Evolutionary conservation across 2,113 vertebrate species (phyloP).

Genomic region (Sisor rabdophorus): DNA sequence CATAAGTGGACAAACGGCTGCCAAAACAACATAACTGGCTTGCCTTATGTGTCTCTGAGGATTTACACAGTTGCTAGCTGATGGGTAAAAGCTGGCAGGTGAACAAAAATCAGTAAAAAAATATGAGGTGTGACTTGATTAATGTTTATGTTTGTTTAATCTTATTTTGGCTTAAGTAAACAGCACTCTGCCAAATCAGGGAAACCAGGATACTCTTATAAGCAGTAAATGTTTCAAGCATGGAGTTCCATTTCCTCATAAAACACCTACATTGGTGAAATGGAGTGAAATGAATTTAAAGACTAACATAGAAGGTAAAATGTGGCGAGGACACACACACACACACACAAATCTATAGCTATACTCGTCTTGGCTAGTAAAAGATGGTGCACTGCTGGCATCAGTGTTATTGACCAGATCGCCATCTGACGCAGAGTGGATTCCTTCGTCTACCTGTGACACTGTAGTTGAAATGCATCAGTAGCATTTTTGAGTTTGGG

Average conservation of each 20-base stretch:
- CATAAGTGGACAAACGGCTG: not conserved
- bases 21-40: not conserved
- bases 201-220: not conserved
- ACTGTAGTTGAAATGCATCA: conserved; percentile 77
- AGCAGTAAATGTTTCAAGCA: not conserved
- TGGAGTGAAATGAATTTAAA: conserved; percentile 10
- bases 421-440: conserved; percentile 82
- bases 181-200: not conserved
- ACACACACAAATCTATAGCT: conserved; percentile 57
- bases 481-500: conserved; percentile 51
- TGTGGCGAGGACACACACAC: conserved; percentile 39
- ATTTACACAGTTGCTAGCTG: not conserved
- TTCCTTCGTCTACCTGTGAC: conserved; percentile 88
- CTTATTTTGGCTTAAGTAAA: not conserved
- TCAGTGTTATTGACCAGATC: conserved; percentile 79
- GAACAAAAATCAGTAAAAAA: not conserved
- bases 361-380: conserved; percentile 90
- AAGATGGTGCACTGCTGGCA: conserved; percentile 75
- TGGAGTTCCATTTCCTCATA: not conserved
- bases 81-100: not conserved
- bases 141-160: not conserved
- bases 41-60: not conserved
- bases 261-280: not conserved
- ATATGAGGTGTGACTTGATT: not conserved
- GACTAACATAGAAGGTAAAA: conserved; percentile 14